Evolutionary conservation across 2,113 vertebrate genomes (phyloP).

Genomic region (Lynx canadensis): DNA sequence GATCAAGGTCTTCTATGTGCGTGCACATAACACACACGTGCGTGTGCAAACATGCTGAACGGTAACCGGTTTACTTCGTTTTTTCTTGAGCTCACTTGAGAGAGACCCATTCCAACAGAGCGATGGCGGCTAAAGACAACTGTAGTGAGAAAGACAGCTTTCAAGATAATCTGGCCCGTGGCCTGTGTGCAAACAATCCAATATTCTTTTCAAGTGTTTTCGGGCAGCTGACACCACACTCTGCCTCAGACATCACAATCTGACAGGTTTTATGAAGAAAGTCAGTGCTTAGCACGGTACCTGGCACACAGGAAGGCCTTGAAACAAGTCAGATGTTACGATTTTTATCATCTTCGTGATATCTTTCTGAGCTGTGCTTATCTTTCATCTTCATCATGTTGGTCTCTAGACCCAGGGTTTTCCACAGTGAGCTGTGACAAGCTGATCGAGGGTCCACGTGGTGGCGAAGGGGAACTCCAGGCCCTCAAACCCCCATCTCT

Average conservation of each 20-base stretch:
- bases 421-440: not conserved
- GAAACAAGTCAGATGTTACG: not conserved
- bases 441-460: not conserved
- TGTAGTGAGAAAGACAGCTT: not conserved
- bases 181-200: not conserved
- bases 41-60: too few relatives aligned
- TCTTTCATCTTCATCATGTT: not conserved
- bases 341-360: not conserved
- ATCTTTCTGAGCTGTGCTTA: not conserved
- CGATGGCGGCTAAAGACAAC: not conserved
- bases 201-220: not conserved
- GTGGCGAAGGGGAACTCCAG: not conserved
- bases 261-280: not conserved
- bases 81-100: constrained; percentile 15
- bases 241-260: not conserved
- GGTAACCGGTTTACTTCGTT: not conserved
- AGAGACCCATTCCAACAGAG: not conserved
- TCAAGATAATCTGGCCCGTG: not conserved
- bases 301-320: not conserved
- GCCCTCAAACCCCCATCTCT: not conserved
- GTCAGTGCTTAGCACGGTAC: not conserved
- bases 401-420: not conserved
- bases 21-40: fast-evolving
- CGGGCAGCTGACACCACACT: not conserved
- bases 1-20: not conserved